Evolutionary conservation across 2,797 vertebrate genomes (phyloP), one percentile per base, ranked within the genome.

Genomic region (Premnoplex brunnescens): DNA sequence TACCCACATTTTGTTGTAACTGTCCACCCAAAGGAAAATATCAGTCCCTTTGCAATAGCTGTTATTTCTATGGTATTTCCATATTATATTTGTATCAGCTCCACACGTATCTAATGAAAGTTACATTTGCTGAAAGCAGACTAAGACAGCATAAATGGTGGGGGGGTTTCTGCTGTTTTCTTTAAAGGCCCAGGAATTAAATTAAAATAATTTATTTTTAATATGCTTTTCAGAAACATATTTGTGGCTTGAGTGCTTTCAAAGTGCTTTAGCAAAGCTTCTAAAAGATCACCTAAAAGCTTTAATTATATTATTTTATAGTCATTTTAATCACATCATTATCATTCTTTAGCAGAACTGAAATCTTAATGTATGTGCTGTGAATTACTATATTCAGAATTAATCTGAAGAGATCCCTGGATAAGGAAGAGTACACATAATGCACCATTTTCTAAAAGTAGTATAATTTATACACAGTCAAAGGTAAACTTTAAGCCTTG

Each of bases 251-350:
- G 20, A 54, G 24, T 23, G n/a, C 49, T 89, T 91, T 89, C 54
- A 39, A 26, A 91, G 54, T 46, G 60, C 58, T 80, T 85, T 74
- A 80, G 52, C 32, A 34, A 52, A 74, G 72, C 49, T 91, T 80
- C 56, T 67, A 56, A 75, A 75, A 88, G 72, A 68, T 64, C 9
- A 5, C 12, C 18, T 72, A 85, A 83, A 91, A 93, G 41, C 5
- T 72, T 91, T 88, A 72, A 80, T 82, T 82, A 13, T 60, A 49
- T 87, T 91, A 64, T 77, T 94, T 94, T 67, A 54, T 12, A 82
- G 34, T 34, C 16, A 39, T 93, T 96, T 94, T 92, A 94, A 88
- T 95, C 39, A 68, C 49, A 77, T 91, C 43, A 75, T 93, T 92
- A 74, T 68, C 89, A 93, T 96, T 92, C 76, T 68, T 78, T 34